A percentile compares a stretch with the other conserved stretches of the same genome.
Evolutionary conservation across 1,140 invertebrate species (phyloP).

Genomic region (Ostrea edulis): DNA sequence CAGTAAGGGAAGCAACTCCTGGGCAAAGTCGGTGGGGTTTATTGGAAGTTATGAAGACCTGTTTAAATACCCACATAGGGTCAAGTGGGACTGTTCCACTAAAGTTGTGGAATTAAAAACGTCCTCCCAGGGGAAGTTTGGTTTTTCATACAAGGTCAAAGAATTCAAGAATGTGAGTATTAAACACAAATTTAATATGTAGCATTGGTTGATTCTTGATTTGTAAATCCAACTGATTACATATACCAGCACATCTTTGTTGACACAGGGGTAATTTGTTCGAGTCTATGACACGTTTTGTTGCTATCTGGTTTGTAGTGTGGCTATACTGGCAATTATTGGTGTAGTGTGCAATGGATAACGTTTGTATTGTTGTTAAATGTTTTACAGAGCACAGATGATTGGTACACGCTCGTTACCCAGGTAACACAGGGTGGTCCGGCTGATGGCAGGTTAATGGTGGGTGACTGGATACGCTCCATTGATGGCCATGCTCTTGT

Average conservation of each 20-base stretch:
- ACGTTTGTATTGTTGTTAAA: no score
- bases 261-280: no score
- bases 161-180: conserved; percentile 47
- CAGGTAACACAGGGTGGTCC: conserved; percentile 44
- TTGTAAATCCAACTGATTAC: no score
- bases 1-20: background rate
- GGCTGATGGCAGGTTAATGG: conserved; percentile 55
- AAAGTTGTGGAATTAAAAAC: conserved; percentile 47
- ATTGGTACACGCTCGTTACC: conserved; percentile 55
- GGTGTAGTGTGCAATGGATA: no score
- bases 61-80: conserved; percentile 54
- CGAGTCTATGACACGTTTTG: no score
- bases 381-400: conserved; percentile 52
- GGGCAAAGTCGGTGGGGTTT: background rate
- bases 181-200: no score
- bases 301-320: no score
- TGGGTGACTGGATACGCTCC: conserved; percentile 60
- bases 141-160: conserved; percentile 54
- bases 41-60: conserved; percentile 35
- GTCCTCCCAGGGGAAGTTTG: conserved; percentile 45
- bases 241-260: no score
- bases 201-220: no score
- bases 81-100: conserved; percentile 50
- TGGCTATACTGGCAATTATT: no score
- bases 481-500: conserved; percentile 54